Evolutionary conservation across 2,113 vertebrate genomes (phyloP).

Genomic region (Sturnus vulgaris): DNA sequence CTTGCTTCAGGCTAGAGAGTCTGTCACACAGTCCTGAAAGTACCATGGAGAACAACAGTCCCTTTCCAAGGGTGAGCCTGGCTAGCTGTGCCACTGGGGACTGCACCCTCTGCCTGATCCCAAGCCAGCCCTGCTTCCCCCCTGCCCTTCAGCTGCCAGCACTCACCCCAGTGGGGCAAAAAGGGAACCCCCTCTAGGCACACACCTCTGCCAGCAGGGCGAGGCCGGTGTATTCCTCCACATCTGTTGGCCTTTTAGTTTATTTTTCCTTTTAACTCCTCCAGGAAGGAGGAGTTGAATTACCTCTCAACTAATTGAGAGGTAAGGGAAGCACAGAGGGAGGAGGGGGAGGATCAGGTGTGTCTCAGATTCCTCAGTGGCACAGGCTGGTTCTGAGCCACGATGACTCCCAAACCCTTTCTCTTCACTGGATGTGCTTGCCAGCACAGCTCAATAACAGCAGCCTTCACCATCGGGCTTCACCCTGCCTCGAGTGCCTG

Average conservation of each 20-base stretch:
- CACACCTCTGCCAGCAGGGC: fast-evolving
- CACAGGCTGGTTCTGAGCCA: background rate
- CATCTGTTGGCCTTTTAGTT: background rate
- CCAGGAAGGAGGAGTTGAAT: background rate
- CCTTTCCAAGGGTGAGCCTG: background rate
- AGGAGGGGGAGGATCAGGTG: background rate
- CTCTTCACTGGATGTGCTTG: background rate
- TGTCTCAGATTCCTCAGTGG: background rate
- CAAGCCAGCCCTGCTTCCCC: background rate
- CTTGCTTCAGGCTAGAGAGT: background rate
- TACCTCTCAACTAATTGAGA: background rate
- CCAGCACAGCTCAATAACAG: background rate
- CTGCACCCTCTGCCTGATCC: background rate
- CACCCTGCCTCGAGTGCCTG: background rate
- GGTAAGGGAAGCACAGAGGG: background rate
- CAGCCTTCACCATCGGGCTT: background rate
- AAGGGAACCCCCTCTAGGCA: background rate
- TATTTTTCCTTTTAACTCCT: background rate
- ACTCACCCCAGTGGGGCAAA: fast-evolving
- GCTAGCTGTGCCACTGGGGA: fast-evolving
- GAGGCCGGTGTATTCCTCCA: background rate
- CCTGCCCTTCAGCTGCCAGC: background rate
- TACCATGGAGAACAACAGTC: background rate
- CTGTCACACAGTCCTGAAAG: background rate
- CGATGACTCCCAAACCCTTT: background rate